Conservation (phyloP, 2,113 vertebrate species). For the Peromyscus californicus region DNA sequence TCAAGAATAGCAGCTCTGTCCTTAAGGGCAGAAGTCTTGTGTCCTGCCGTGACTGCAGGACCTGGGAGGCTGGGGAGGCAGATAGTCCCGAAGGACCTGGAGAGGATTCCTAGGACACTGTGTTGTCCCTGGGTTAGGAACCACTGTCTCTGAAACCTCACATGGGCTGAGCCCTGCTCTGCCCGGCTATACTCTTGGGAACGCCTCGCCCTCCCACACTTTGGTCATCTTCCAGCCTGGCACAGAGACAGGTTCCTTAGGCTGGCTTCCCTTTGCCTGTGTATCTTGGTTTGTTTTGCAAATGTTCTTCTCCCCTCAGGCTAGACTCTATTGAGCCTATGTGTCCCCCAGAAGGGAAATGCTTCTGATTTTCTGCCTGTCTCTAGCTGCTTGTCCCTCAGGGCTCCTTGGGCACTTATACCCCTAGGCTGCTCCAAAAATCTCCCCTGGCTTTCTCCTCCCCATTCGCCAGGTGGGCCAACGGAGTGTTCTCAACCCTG, state of each 20-base stretch:
- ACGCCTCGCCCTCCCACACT: neutral
- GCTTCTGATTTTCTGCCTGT: neutral
- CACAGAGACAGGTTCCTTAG: neutral
- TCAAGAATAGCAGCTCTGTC: neutral
- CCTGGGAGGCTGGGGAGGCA: rapidly evolving
- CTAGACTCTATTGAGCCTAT: neutral
- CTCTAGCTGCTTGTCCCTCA: neutral
- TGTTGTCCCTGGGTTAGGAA: neutral
- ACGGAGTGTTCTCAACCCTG: rapidly evolving
- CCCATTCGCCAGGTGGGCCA: neutral
- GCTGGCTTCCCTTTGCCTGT: neutral
- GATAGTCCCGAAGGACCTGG: neutral
- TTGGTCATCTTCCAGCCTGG: neutral
- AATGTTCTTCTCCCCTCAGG: neutral
- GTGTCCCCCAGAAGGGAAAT: constrained; percentile 10
- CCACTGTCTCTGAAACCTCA: neutral
- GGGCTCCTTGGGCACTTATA: rapidly evolving
- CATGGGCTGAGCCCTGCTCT: neutral
- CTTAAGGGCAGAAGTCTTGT: neutral
- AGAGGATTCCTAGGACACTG: neutral
- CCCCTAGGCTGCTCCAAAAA: too few relatives aligned
- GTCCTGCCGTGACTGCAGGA: neutral
- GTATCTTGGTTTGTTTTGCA: constrained; percentile 39
- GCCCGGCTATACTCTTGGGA: neutral
- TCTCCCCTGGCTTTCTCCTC: rapidly evolving